phyloP scores from a whole-genome alignment of 2,113 vertebrate species.

The Ploceus nigricollis region DNA sequence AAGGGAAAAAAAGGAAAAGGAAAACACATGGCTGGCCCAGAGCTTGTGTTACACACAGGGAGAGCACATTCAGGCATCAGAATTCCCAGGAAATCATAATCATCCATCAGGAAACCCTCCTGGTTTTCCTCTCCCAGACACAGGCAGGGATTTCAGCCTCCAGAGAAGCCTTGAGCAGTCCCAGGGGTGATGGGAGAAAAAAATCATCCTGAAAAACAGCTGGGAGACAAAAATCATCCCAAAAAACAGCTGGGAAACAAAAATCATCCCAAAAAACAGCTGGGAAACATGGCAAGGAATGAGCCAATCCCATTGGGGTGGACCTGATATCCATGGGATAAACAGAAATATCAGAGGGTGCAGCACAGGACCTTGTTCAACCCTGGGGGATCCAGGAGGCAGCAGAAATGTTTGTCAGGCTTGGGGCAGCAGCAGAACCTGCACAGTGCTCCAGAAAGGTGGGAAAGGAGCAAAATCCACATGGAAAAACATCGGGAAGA shows the following conservation, averaged over 20 bases:
- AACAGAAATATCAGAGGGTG: background rate
- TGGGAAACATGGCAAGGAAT: background rate
- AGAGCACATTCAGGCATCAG: background rate
- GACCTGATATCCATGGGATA: background rate
- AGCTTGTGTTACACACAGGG: background rate
- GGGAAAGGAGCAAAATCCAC: background rate
- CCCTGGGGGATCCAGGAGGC: background rate
- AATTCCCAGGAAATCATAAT: background rate
- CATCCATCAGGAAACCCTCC: background rate
- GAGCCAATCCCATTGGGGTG: background rate
- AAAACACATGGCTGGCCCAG: background rate
- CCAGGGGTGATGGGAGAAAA: background rate
- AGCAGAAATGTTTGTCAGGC: background rate
- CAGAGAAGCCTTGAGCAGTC: background rate
- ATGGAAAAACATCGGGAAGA: background rate
- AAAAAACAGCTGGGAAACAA: background rate
- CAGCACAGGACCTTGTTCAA: background rate
- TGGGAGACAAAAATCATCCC: background rate
- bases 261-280: background rate
- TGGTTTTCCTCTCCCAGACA: background rate
- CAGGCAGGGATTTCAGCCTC: background rate
- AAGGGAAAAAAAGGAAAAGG: background rate
- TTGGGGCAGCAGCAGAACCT: background rate
- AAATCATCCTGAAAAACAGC: background rate
- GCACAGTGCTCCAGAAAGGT: background rate